Base-by-base conservation (phyloP, 2,797 vertebrate genomes). In the Gorsachius magnificus region DNA sequence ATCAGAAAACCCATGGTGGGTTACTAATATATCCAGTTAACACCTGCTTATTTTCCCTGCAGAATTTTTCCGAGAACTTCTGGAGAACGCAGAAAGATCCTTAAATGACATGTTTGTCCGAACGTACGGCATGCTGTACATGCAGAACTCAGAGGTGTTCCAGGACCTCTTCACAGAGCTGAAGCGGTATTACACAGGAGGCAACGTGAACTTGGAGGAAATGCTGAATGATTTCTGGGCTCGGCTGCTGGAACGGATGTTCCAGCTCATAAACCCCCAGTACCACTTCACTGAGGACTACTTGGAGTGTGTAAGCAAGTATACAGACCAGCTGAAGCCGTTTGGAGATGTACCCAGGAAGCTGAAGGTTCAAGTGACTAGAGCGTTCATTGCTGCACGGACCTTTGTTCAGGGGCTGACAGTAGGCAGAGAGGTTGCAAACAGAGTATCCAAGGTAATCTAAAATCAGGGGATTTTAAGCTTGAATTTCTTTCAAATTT, bases 161-260 rank as follows among this genome's bases (percentile, higher is more conserved):
- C 99, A 99, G 98, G 99, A 99, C 93, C 99, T 99, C 87, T 99
- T 99, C 84, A 97, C 99, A 0, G 99, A 99, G 96, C 98, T 99
- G 64, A 99, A 99, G 95, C 98, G 99, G 9, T 99, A 99, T 80
- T 99, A 99, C 97, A 99, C 99, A 0, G 99, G 99, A n/a, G 99
- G 99, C 54, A 99, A 99, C 0, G 99, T 99, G 50, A 99, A 99
- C 97, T 97, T 99, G 97, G 99, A 99, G 91, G 99, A 99, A 95
- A 99, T 99, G 99, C 98, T 99, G 61, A 99, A 99, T 25, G 99
- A 99, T 97, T 99, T 99, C 97, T 99, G 99, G 99, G 99, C 99
- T 9, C 98, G 99, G 71, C 98, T 99, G 82, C 98, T 99, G 97
- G 99, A 99, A 95, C 98, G 99, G n/a, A 99, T 99, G 99, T 99